Base-by-base conservation (phyloP, 2,888 invertebrate genomes). In the Melangyna quadrimaculata region DNA sequence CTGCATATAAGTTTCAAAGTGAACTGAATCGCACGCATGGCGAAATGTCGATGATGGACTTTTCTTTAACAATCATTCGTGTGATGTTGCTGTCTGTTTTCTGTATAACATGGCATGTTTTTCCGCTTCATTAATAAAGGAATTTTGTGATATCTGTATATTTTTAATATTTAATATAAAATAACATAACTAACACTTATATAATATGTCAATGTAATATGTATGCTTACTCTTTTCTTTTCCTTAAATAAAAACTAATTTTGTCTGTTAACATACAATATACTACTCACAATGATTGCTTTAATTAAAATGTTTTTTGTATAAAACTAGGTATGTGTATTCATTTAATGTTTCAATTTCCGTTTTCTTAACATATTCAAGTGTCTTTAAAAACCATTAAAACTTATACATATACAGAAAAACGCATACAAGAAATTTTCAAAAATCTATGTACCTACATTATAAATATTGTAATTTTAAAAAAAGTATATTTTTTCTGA, bases 331-430 rank as follows among this genome's bases (percentile, higher is more conserved):
- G 55, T 29, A 27, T 29, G 55, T 29, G 29, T 17, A 55, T 17
- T 61, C 6, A 40, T 61, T 19, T 32, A 32, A 1, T 4, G 6
- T 29, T 29, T 55, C n/a, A 17, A 24, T 24, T 24, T 35, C 2
- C 10, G 12, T 59, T 59, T 8, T 7, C 19, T 17, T 24, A n/a
- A 19, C 22, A 59, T 59, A 7, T 59, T 12, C 37, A 19, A 35
- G 35, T 57, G 19, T 35, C 8, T 59, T 59, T 12, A 57, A 35
- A 57, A 57, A 32, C n/a, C 55, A 22, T 59, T 37, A 32, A 37
- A 22, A 43, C 14, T 67, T 67, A 22, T 22, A 77, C 57, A 81
- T 22, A 77, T 65, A 81, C 63, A 40, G 61, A 67, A 73, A 67
- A 45, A 61, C 55, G 37, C 69, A 83, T 73, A 83, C 55, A 69